These are phyloP conservation scores for Diloba caeruleocephala DNA, from an alignment of 2,888 invertebrate genomes.

Conservation along the genomic window DNA sequence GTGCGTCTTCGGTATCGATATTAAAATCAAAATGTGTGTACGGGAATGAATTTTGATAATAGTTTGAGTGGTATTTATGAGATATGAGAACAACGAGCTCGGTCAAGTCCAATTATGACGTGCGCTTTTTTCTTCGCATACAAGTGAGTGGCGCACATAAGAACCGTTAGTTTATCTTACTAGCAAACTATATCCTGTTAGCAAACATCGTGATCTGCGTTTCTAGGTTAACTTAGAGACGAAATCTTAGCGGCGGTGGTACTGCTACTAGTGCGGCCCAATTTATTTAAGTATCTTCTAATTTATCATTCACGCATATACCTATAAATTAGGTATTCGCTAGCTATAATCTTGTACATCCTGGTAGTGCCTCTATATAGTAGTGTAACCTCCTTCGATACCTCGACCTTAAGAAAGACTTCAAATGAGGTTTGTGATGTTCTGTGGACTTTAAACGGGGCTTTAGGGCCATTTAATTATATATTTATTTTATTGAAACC, in stretches of 20 bases:
- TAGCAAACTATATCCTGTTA: constrained; percentile 59
- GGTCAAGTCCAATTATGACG: constrained; percentile 23
- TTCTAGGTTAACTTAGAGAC: constrained; percentile 57
- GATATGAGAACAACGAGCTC: constrained; percentile 30
- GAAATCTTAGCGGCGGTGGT: constrained; percentile 44
- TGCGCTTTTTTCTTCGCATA: constrained; percentile 32
- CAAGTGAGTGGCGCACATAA: constrained; percentile 36
- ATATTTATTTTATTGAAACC: constrained; percentile 25
- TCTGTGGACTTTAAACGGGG: background rate
- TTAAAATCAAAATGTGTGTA: background rate
- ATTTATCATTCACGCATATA: constrained; percentile 39
- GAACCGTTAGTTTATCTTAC: constrained; percentile 53
- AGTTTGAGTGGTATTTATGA: constrained; percentile 22
- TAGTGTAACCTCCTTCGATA: constrained; percentile 10
- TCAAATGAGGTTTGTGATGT: constrained; percentile 1
- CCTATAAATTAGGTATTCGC: constrained; percentile 6
- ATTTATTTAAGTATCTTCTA: constrained; percentile 27
- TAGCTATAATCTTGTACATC: constrained; percentile 24
- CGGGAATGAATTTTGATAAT: background rate
- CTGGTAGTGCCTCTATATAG: constrained; percentile 12
- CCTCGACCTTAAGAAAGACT: background rate
- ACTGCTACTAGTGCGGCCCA: constrained; percentile 26
- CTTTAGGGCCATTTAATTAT: background rate
- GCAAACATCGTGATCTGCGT: constrained; percentile 55
- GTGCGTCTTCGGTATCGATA: background rate